Evolutionary conservation across 2,888 invertebrate species (phyloP).

Genomic region (Mimas tiliae): DNA sequence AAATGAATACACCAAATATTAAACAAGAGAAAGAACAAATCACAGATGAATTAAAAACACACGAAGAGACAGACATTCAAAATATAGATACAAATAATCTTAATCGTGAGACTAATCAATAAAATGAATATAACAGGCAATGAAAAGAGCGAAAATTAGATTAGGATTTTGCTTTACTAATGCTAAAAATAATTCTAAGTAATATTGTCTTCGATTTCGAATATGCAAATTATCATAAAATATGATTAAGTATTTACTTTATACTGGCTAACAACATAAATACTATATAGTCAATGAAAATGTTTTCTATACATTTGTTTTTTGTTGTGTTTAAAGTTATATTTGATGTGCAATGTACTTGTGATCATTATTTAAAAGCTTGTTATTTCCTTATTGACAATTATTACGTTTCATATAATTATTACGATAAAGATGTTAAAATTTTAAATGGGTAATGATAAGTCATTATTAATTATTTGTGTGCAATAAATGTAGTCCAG

Average conservation of each 20-base stretch:
- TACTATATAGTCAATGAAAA: neutral
- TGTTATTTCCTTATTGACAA: constrained; percentile 29
- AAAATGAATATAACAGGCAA: neutral
- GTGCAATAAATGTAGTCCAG: constrained; percentile 57
- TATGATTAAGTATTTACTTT: no score
- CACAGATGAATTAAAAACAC: neutral
- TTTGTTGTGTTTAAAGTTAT: constrained; percentile 3
- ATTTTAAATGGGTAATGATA: constrained; percentile 66
- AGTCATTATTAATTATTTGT: constrained; percentile 44
- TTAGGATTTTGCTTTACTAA: neutral
- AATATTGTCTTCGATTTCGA: neutral
- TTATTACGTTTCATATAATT: neutral
- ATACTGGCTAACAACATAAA: neutral
- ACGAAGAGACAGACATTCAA: neutral
- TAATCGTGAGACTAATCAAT: neutral
- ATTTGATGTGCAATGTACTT: constrained; percentile 36
- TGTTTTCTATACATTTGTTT: neutral
- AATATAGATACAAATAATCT: neutral
- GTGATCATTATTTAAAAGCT: constrained; percentile 37
- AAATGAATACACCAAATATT: neutral
- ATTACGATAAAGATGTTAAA: constrained; percentile 22
- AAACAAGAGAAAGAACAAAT: neutral
- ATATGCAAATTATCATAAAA: neutral
- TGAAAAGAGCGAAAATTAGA: constrained; percentile 12
- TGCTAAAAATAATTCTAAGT: neutral